These are phyloP conservation scores for Arothron firmamentum DNA, from an alignment of 2,113 vertebrate species.

Conservation along the genomic window DNA sequence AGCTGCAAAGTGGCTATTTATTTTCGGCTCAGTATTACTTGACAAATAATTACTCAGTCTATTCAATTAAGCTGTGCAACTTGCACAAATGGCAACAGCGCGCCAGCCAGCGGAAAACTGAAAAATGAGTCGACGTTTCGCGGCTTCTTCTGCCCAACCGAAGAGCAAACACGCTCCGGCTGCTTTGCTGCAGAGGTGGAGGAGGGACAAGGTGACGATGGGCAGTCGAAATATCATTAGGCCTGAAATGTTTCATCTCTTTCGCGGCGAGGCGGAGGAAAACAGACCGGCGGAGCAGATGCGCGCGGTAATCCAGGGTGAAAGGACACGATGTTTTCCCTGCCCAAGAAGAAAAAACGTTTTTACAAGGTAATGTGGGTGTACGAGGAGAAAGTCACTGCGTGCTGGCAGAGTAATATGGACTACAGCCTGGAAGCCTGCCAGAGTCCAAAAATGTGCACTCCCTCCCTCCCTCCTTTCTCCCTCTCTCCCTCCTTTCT, in stretches of 20 bases:
- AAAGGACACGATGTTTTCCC: constrained; percentile 61
- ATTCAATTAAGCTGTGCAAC: constrained; percentile 66
- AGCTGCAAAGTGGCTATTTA: constrained; percentile 70
- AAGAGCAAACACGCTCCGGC: constrained; percentile 3
- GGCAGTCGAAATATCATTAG: constrained; percentile 58
- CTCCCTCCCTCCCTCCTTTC: background rate
- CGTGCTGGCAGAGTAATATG: constrained; percentile 53
- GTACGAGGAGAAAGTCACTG: constrained; percentile 55
- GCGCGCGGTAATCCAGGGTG: constrained; percentile 61
- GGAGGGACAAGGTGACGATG: constrained; percentile 52
- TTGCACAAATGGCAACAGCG: constrained; percentile 50
- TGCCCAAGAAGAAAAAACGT: constrained; percentile 54
- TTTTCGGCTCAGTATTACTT: constrained; percentile 69
- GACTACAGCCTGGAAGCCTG: constrained; percentile 52
- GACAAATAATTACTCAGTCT: constrained; percentile 73
- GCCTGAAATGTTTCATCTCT: constrained; percentile 51
- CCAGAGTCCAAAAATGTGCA: constrained; percentile 50
- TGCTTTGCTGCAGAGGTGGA: constrained; percentile 34
- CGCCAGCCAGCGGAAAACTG: constrained; percentile 29
- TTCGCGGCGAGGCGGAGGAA: constrained; percentile 31
- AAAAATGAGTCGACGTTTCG: constrained; percentile 51
- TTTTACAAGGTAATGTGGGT: constrained; percentile 71
- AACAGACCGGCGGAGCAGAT: constrained; percentile 61
- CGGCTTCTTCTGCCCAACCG: constrained; percentile 55
- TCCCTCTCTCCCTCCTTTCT: too few species aligned